Base-by-base conservation (phyloP, 2,888 invertebrate genomes). In the Cabera pusaria region DNA sequence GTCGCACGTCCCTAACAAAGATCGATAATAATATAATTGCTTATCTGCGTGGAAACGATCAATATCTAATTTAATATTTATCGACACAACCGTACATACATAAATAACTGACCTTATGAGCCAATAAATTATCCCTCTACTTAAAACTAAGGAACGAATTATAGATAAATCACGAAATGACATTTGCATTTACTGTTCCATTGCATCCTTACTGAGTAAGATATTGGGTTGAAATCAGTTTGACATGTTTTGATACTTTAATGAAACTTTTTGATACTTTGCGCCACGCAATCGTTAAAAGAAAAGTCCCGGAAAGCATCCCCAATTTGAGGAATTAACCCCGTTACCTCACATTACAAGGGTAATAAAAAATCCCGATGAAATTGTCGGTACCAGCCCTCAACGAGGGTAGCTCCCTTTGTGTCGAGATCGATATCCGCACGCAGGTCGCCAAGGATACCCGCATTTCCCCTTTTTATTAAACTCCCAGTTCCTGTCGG, bases 401-500 rank as follows among this genome's bases (percentile, higher is more conserved):
- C 12, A 10, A 11, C 21, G 8, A 24, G 39, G 48, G 52, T 33
- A 38, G 24, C 43, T 36, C 52, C 54, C 52, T 42, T 38, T 27
- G 45, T 26, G 36, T 14, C 20, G 17, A 49, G 49, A 55, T 57
- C 57, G 44, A 57, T 57, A 55, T 17, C 33, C 25, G 33, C 41
- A 47, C 43, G 49, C 40, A 38, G 32, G 48, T 50, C 29, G 37
- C 35, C 51, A 48, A 41, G 51, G 51, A 51, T 44, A 51, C 51
- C 41, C 7, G 22, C 26, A 40, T 34, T 42, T 38, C 44, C 44
- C 44, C 21, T 32, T 34, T 44, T 47, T 40, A 48, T 42, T 42
- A 19, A 35, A 22, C 22, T 45, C 44, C 38, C 31, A 33, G 43
- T 41, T 26, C 22, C 37, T 21, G 10, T 38, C 6, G 22, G 10